A percentile compares a stretch with the other conserved stretches of the same genome.
Conservation (phyloP, 1,140 invertebrate species). For the Eufriesea mexicana region DNA sequence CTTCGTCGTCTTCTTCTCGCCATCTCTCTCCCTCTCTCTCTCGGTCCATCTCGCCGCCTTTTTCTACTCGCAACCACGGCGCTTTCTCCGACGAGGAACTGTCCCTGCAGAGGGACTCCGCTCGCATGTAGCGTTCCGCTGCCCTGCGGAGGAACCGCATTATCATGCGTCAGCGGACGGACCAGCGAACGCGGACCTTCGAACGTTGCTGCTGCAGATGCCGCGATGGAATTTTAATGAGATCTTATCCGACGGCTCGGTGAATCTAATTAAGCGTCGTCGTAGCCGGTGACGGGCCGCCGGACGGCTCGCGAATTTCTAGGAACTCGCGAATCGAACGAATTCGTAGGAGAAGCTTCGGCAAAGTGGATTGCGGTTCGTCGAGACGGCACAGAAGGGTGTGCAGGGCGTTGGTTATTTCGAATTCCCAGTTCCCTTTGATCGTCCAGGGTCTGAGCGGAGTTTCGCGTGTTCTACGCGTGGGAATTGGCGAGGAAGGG, state of each 20-base stretch:
- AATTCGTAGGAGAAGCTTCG: not conserved
- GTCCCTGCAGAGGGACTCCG: not conserved
- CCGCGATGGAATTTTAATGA: constrained; percentile 54
- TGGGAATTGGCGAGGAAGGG: too few relatives aligned
- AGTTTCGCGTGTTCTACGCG: not conserved
- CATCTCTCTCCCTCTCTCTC: not conserved
- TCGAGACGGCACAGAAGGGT: too few relatives aligned
- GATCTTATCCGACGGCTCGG: constrained; percentile 42
- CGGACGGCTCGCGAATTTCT: not conserved
- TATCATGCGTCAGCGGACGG: constrained; percentile 39
- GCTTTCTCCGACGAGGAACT: constrained; percentile 9
- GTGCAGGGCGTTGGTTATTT: too few relatives aligned
- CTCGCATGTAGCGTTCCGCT: constrained; percentile 24
- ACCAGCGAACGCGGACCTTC: not conserved
- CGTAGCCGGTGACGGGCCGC: not conserved
- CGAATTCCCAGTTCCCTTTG: not conserved
- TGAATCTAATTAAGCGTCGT: constrained; percentile 47
- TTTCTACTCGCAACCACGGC: too few relatives aligned
- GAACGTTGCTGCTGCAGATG: constrained; percentile 34
- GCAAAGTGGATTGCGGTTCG: not conserved
- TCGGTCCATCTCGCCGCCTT: not conserved
- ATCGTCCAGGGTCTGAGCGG: not conserved
- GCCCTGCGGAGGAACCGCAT: constrained; percentile 39
- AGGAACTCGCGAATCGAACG: not conserved
- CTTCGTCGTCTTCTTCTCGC: not conserved